Evolutionary conservation across 1,140 invertebrate genomes (phyloP).

Genomic region (Spodoptera litura): DNA sequence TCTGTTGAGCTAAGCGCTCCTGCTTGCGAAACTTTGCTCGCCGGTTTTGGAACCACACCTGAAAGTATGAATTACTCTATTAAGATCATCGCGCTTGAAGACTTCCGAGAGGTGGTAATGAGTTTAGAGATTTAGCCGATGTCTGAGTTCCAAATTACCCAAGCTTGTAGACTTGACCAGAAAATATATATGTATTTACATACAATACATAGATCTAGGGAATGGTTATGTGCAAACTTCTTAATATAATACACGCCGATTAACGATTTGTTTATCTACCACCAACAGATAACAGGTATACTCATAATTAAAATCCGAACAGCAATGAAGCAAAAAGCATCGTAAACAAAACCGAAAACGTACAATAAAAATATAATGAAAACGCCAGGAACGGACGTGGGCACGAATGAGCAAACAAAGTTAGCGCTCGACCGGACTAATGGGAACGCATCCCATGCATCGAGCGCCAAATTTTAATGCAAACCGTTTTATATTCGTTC

Average conservation of each 20-base stretch:
- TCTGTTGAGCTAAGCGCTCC: conserved; percentile 93
- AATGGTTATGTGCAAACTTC: background rate
- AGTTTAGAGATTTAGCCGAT: no score
- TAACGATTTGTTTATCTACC: background rate
- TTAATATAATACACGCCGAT: background rate
- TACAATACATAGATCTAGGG: no score
- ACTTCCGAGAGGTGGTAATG: no score
- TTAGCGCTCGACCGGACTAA: conserved; percentile 76
- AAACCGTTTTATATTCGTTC: conserved; percentile 86
- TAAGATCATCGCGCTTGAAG: background rate
- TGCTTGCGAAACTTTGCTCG: conserved; percentile 97
- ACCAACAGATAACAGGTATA: conserved; percentile 2
- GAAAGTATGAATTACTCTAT: conserved; percentile 66
- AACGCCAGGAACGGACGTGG: conserved; percentile 57
- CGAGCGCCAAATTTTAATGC: conserved; percentile 84
- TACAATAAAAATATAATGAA: conserved; percentile 64
- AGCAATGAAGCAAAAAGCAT: conserved; percentile 57
- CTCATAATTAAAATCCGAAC: conserved; percentile 55
- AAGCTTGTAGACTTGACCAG: no score
- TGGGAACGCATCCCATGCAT: conserved; percentile 82
- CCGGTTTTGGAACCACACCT: conserved; percentile 98
- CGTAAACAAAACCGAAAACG: conserved; percentile 58
- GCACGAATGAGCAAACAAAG: conserved; percentile 73
- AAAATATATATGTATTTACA: no score
- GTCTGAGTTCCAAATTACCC: no score